Evolutionary conservation across 1,140 invertebrate genomes (phyloP).

Genomic region (Drosophila kepulauana): DNA sequence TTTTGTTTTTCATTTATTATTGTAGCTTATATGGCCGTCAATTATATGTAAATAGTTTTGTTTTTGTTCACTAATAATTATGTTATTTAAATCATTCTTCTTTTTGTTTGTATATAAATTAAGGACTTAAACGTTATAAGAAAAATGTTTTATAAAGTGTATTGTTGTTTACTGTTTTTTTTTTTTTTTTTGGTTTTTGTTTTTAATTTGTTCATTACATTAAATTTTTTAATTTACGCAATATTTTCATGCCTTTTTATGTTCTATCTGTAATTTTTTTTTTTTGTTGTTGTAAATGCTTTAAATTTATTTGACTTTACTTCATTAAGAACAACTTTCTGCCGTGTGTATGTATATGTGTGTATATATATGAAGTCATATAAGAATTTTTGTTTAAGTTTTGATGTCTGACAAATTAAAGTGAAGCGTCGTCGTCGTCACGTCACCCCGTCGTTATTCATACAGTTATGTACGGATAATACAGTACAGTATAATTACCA

Average conservation of each 20-base stretch:
- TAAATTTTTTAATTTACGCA: slow-evolving; percentile 47
- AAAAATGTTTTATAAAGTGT: slow-evolving; percentile 78
- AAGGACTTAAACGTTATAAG: slow-evolving; percentile 80
- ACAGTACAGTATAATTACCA: slow-evolving; percentile 37
- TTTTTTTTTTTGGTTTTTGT: slow-evolving; percentile 64
- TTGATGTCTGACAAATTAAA: slow-evolving; percentile 39
- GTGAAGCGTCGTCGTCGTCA: slow-evolving; percentile 16
- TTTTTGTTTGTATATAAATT: slow-evolving; percentile 81
- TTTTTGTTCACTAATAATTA: slow-evolving; percentile 71
- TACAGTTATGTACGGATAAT: slow-evolving; percentile 30
- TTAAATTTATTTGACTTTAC: slow-evolving; percentile 76
- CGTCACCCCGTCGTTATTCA: slow-evolving; percentile 19
- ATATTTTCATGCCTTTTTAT: slow-evolving; percentile 40
- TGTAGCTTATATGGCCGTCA: slow-evolving; percentile 81
- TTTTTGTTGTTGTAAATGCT: slow-evolving; percentile 65
- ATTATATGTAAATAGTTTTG: slow-evolving; percentile 78
- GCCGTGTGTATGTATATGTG: slow-evolving; percentile 44
- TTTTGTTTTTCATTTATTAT: slow-evolving; percentile 73
- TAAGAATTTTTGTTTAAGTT: slow-evolving; percentile 44
- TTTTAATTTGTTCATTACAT: slow-evolving; percentile 63
- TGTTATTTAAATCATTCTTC: slow-evolving; percentile 82
- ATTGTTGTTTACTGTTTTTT: slow-evolving; percentile 64
- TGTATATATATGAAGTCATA: slow-evolving; percentile 36
- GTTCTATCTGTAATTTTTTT: slow-evolving; percentile 37
- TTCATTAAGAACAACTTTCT: slow-evolving; percentile 66